Base-by-base conservation (phyloP, 2,113 vertebrate species). In the Lasiurus borealis region DNA sequence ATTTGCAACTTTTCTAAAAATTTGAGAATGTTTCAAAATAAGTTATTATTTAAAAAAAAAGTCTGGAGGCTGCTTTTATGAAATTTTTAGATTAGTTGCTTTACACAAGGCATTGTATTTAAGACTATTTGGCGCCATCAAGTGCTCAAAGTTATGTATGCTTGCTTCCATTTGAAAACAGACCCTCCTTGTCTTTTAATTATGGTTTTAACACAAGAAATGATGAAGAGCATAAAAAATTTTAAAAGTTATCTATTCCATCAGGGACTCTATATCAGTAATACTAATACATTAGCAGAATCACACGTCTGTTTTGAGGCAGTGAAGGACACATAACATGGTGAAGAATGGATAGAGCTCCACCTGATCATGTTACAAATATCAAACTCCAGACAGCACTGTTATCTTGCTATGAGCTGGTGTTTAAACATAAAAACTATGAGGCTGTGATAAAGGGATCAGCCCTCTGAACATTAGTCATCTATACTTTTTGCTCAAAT, bases 101-200 rank as follows among this genome's bases (percentile, higher is more conserved):
- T 68, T 84, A 90, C 18, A 73, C 1, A 23, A 13, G 40, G 52
- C 29, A 82, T 19, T 91, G n/a, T n/a, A 91, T 94, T 21, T 5
- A 68, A 82, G 75, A n/a, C 48, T 83, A 75, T 90, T 91, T 98
- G 98, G 97, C 93, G 97, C 98, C 98, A 98, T 46, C 98, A 93
- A 54, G 98, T 89, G 98, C 95, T 94, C 81, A 84, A 97, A 77
- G 3, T 11, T 57, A 82, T 25, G 29, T 52, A 71, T 1, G 48
- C n/a, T 77, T 46, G 48, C 27, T 0, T 9, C 0, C 34, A 93
- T 50, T 57, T 85, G 68, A 96, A 91, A 93, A 93, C 9, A 0
- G 44, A 91, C 9, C 27, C 27, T 81, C 8, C 8, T 36, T 31
- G 11, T 64, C n/a, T 21, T 90, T 57, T 25, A 16, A 71, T 18